Evolutionary conservation across 2,113 vertebrate genomes (phyloP).

Genomic region (Oxygymnocypris stewartii): DNA sequence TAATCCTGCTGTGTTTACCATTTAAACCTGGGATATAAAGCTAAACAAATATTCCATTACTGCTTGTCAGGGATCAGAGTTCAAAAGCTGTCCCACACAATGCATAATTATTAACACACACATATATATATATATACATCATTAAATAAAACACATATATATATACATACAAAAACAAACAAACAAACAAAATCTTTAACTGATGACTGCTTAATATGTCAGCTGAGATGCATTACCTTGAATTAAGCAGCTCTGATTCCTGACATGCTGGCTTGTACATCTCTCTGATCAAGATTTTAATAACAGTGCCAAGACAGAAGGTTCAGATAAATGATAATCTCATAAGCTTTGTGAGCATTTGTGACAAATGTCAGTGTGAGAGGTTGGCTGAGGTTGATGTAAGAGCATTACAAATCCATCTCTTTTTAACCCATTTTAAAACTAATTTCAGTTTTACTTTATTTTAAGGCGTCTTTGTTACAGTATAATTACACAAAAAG

Average conservation of each 20-base stretch:
- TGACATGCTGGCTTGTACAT: background rate
- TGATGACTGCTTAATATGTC: conserved; percentile 4
- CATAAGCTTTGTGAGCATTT: conserved; percentile 1
- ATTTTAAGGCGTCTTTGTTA: background rate
- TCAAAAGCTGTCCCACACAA: background rate
- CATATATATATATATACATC: background rate
- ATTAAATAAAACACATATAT: too few relatives aligned
- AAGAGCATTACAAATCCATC: background rate
- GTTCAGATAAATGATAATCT: conserved; percentile 20
- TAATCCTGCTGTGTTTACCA: background rate
- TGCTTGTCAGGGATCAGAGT: background rate
- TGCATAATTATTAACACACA: background rate
- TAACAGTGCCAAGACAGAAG: background rate
- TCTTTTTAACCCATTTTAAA: background rate
- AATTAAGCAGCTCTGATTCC: background rate
- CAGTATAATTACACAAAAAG: too few relatives aligned
- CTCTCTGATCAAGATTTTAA: conserved; percentile 38
- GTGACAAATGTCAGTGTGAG: background rate
- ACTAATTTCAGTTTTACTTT: background rate
- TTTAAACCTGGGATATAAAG: background rate
- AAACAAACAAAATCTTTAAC: background rate
- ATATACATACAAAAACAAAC: background rate
- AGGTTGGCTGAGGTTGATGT: background rate
- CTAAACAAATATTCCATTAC: background rate
- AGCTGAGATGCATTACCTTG: background rate